Base-by-base conservation (phyloP, 2,797 vertebrate species). In the Enteromius radiatus region DNA sequence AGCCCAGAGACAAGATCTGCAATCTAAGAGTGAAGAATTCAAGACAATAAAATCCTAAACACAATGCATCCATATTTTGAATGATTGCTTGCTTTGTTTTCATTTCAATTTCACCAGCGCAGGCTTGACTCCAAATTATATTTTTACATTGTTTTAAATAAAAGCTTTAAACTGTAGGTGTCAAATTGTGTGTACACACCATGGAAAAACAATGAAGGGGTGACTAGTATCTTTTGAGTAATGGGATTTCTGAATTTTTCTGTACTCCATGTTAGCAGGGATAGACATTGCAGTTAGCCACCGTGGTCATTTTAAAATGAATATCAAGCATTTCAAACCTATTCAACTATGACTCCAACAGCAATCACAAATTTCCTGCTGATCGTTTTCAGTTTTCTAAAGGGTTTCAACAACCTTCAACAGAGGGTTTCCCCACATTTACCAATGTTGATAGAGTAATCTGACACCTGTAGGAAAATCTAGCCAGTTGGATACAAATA, bases 401-500 rank as follows among this genome's bases (percentile, higher is more conserved):
- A 81, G 28, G 54, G n/a, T 76, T 77, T 81, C 28, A 73, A 61
- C 49, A 47, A 17, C 3, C 23, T n/a, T n/a, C n/a, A n/a, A n/a
- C n/a, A n/a, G n/a, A n/a, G n/a, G n/a, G n/a, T n/a, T n/a, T n/a
- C n/a, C n/a, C n/a, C n/a, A n/a, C n/a, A n/a, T 21, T 33, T 73
- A 56, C 43, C 41, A 49, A 14, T 64, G 41, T 0, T 36, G 49
- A 68, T 26, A 54, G 21, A 54, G 59, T 61, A 49, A 81, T 63
- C 17, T 19, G 80, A 84, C 76, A 83, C 64, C 65, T 83, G 84
- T 11, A 86, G 74, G 68, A 54, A 59, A 78, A 76, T 69, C 69
- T 26, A 63, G 49, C 47, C 83, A 84, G 86, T 83, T 82, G 85
- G 84, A 77, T 70, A 85, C 81, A 6, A 38, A 80, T 86, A 85